Conservation (phyloP, 2,888 invertebrate species). For the Malthinus seriepunctatus region DNA sequence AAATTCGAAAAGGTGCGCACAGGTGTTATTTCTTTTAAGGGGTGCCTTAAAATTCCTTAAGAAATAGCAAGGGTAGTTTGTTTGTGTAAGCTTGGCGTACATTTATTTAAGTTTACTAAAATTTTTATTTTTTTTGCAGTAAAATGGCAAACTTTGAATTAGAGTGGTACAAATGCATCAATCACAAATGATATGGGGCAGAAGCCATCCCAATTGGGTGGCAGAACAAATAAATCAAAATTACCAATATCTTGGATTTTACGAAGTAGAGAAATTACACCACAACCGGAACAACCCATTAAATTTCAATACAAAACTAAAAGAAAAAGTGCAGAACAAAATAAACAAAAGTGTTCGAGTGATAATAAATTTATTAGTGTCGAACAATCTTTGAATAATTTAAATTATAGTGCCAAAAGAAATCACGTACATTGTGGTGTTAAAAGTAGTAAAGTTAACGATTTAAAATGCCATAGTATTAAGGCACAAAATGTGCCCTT, state of each 20-base stretch:
- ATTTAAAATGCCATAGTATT: conserved; percentile 34
- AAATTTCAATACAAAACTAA: conserved; percentile 52
- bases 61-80: neutral
- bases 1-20: neutral
- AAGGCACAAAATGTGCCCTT: conserved; percentile 31
- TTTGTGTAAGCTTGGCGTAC: neutral
- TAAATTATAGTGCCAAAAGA: conserved; percentile 37
- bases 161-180: conserved; percentile 8
- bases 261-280: conserved; percentile 60
- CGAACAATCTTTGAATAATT: conserved; percentile 31
- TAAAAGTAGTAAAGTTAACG: conserved; percentile 36
- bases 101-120: neutral
- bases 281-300: conserved; percentile 52
- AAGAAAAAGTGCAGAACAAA: conserved; percentile 40
- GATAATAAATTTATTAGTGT: conserved; percentile 15
- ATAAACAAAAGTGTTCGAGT: conserved; percentile 15
- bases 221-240: conserved; percentile 59
- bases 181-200: conserved; percentile 55
- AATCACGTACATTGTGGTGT: conserved; percentile 30
- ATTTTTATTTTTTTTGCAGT: neutral
- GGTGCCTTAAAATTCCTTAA: neutral
- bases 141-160: neutral
- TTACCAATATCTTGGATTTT: conserved; percentile 78
- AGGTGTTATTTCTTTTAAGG: neutral
- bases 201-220: conserved; percentile 56